Conservation (phyloP, 2,113 vertebrate species). For the Psammodynastes pulverulentus region DNA sequence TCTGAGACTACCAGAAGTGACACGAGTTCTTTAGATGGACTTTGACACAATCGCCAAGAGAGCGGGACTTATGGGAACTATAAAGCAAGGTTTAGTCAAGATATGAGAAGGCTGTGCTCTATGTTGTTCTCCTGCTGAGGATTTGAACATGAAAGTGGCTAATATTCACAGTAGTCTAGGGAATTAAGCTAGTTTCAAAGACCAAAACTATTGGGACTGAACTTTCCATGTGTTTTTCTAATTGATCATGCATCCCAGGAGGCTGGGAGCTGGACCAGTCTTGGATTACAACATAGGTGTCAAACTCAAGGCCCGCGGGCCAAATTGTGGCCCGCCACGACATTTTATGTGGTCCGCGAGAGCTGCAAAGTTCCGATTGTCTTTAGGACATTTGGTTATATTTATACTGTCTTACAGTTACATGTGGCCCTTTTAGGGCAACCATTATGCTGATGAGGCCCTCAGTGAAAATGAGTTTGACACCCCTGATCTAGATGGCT, state of each 20-base stretch:
- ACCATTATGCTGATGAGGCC: too few relatives aligned
- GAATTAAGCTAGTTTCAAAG: neutral
- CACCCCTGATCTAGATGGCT: too few relatives aligned
- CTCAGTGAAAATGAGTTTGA: too few relatives aligned
- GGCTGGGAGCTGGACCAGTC: neutral
- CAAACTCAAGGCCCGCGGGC: too few relatives aligned
- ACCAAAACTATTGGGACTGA: neutral
- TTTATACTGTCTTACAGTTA: too few relatives aligned
- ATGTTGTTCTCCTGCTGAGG: neutral
- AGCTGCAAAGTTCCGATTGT: too few relatives aligned
- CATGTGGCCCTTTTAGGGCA: too few relatives aligned
- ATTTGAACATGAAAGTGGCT: neutral
- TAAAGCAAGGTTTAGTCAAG: neutral
- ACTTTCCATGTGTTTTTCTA: neutral
- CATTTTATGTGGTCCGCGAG: too few relatives aligned
- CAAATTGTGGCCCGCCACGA: too few relatives aligned
- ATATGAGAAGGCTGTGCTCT: neutral
- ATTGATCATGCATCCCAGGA: neutral
- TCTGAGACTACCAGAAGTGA: neutral
- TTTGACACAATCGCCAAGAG: neutral
- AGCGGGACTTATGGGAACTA: neutral
- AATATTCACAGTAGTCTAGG: neutral
- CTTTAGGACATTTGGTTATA: too few relatives aligned
- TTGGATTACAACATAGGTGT: too few relatives aligned
- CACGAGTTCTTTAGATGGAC: neutral